Conservation (phyloP, 2,113 vertebrate species). For the Fregata magnificens region DNA sequence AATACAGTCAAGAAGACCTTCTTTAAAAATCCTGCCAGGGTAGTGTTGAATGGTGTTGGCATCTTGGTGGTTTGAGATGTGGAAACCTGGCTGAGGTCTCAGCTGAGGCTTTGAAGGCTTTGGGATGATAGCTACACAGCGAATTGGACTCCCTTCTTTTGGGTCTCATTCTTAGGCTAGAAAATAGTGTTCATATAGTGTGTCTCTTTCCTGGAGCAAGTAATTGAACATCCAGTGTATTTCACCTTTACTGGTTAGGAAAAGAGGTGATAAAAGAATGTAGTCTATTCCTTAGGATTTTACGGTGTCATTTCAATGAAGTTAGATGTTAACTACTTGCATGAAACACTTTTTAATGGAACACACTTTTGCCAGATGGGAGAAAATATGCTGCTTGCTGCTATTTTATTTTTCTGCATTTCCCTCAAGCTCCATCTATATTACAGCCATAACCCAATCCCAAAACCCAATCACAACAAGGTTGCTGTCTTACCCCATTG, state of each 20-base stretch:
- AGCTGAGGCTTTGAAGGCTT: not conserved
- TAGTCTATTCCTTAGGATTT: slow-evolving; percentile 7
- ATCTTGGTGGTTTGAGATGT: not conserved
- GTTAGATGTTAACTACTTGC: slow-evolving; percentile 30
- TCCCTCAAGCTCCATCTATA: not conserved
- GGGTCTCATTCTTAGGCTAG: not conserved
- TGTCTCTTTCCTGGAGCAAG: not conserved
- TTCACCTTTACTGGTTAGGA: not conserved
- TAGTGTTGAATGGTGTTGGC: not conserved
- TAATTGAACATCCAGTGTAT: not conserved
- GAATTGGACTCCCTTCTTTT: not conserved
- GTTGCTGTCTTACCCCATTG: not conserved
- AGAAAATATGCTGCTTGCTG: not conserved
- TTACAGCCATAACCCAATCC: not conserved
- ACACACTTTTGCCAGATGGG: slow-evolving; percentile 14
- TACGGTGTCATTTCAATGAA: slow-evolving; percentile 26
- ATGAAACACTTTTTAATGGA: slow-evolving; percentile 30
- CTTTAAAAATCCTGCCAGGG: not conserved
- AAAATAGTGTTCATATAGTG: not conserved
- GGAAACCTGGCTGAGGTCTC: not conserved
- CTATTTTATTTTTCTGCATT: not conserved
- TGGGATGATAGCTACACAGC: not conserved
- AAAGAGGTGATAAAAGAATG: slow-evolving; percentile 21
- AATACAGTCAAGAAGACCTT: not conserved
- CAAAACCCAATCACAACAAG: not conserved